These are phyloP conservation scores for Ageneiosus marmoratus DNA, from an alignment of 2,113 vertebrate species.

Conservation along the genomic window DNA sequence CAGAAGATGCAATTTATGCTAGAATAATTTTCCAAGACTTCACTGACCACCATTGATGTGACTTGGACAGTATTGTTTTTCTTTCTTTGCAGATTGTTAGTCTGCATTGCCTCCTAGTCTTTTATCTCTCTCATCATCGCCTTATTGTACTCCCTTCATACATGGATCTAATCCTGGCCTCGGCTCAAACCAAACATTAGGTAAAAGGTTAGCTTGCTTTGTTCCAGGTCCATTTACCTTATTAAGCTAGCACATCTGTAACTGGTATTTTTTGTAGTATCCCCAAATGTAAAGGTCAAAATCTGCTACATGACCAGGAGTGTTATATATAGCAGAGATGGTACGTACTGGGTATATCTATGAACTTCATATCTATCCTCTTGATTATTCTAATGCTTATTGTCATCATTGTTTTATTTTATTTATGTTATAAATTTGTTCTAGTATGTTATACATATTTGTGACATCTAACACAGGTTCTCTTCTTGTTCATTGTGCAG, in stretches of 20 bases:
- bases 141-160: conserved; percentile 38
- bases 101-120: background rate
- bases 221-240: conserved; percentile 65
- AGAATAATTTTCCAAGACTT: background rate
- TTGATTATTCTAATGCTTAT: background rate
- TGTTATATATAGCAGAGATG: conserved; percentile 31
- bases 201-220: conserved; percentile 66
- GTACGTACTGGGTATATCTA: background rate
- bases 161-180: conserved; percentile 43
- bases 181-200: conserved; percentile 64
- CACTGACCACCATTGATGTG: background rate
- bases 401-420: background rate
- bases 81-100: background rate
- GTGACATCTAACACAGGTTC: background rate
- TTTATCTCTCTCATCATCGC: background rate
- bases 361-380: background rate
- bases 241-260: conserved; percentile 65
- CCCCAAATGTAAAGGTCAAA: conserved; percentile 58
- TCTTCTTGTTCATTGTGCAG: background rate
- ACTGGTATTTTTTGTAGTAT: conserved; percentile 54
- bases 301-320: conserved; percentile 26
- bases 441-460: background rate
- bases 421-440: background rate
- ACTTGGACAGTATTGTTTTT: background rate
- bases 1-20: background rate